phyloP scores from a whole-genome alignment of 2,888 invertebrate species.

The Aphrophora alni region DNA sequence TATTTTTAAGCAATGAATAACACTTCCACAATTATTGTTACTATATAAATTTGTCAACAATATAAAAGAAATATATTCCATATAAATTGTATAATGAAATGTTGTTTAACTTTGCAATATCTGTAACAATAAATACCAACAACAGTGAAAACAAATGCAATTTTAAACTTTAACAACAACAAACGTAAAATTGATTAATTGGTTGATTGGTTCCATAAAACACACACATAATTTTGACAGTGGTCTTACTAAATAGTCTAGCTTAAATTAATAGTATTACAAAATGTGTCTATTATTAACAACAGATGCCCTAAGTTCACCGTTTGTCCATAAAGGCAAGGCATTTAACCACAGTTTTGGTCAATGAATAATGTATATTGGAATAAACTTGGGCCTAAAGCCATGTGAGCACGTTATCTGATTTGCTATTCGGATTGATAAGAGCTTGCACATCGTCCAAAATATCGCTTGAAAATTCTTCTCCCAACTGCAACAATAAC shows the following conservation, averaged over 20 bases:
- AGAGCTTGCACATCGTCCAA: conserved; percentile 88
- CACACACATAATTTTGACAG: neutral
- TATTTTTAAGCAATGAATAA: no score
- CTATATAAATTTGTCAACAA: neutral
- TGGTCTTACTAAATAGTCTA: neutral
- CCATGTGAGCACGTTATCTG: conserved; percentile 87
- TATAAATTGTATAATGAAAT: neutral
- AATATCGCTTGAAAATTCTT: conserved; percentile 85
- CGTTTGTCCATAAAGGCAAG: neutral
- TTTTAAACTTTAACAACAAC: neutral
- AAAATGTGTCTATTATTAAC: neutral
- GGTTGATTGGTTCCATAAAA: neutral
- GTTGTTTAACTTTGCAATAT: neutral
- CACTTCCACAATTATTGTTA: no score
- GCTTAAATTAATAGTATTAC: neutral
- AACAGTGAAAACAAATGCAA: neutral
- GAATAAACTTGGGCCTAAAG: conserved; percentile 60
- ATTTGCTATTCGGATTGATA: conserved; percentile 86
- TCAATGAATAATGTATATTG: neutral
- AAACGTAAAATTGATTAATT: no score
- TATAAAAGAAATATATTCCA: neutral
- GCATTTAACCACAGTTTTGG: neutral
- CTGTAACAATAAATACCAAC: neutral
- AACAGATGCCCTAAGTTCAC: conserved; percentile 9
- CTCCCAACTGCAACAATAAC: conserved; percentile 72